Base-by-base conservation (phyloP, 2,888 invertebrate species). In the Augiades crinisus region DNA sequence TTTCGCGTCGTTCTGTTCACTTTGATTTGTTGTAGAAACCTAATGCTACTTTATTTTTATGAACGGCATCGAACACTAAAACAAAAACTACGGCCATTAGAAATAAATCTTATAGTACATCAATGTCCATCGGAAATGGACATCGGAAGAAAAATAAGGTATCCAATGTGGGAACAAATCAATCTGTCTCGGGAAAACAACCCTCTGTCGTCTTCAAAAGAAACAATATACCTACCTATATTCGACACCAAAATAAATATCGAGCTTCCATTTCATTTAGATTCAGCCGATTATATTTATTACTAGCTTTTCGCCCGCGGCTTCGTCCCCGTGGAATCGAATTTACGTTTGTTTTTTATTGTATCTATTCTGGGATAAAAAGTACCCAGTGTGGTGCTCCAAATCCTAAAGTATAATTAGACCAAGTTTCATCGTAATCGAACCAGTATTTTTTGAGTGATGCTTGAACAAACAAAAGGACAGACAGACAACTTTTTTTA, bases 121-220 rank as follows among this genome's bases (percentile, higher is more conserved):
- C 16, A 13, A 41, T 6, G 27, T 27, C 40, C n/a, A 5, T 8
- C 24, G 40, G 8, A 13, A 41, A 27, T 41, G 40, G 40, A 41
- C 40, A 14, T 16, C 21, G 27, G 31, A 33, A 33, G 31, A 33
- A 33, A 40, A 40, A 40, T 40, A 24, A 38, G 22, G 8, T 30
- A 19, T 30, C 17, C 17, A 14, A 19, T 41, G 41, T 41, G 16
- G 17, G 41, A 30, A 17, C 16, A 17, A 41, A 41, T 41, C 41
- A 41, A 30, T 41, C 30, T 30, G 17, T 41, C n/a, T 10, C 17
- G 17, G 7, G 17, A 30, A 13, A 16, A 12, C 6, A 14, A 14
- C 40, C 10, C 27, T 17, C 2, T n/a, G 17, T 16, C 5, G 16
- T 41, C 27, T 41, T 14, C 10, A 17, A 27, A 10, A 40, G 24